Conservation (phyloP, 2,797 vertebrate species). For the Anas flavirostris region DNA sequence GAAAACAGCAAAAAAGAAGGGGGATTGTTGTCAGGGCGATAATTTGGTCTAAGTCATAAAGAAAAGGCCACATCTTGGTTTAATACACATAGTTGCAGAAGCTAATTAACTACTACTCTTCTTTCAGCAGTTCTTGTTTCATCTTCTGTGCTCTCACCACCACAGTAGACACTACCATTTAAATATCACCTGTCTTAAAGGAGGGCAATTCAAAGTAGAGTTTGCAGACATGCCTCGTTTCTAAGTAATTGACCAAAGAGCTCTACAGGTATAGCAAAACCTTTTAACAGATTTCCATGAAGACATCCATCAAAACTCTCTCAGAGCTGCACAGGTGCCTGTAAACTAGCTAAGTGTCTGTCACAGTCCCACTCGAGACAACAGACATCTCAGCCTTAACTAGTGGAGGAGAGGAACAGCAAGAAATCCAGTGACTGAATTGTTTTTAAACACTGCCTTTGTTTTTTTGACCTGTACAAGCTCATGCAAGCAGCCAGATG, state of each 20-base stretch:
- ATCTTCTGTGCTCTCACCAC: not conserved
- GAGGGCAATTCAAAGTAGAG: not conserved
- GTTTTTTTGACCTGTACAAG: not conserved
- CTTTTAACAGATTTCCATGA: not conserved
- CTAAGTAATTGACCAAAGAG: not conserved
- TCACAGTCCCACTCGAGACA: not conserved
- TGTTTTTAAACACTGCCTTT: not conserved
- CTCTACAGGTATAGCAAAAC: not conserved
- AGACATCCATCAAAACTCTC: not conserved
- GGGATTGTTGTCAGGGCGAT: not conserved
- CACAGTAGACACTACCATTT: not conserved
- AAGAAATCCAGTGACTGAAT: not conserved
- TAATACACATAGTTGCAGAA: not conserved
- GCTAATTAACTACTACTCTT: not conserved
- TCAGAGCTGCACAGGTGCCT: not conserved
- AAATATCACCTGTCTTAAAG: not conserved
- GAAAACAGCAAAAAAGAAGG: not conserved
- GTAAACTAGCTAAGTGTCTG: not conserved
- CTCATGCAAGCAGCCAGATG: not conserved
- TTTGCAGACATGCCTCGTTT: not conserved
- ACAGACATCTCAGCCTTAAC: not conserved
- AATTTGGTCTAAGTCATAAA: not conserved
- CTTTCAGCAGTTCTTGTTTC: not conserved
- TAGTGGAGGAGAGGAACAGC: not conserved
- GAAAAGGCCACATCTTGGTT: not conserved